Evolutionary conservation across 2,113 vertebrate species (phyloP).

Genomic region (Oryzias woworae): DNA sequence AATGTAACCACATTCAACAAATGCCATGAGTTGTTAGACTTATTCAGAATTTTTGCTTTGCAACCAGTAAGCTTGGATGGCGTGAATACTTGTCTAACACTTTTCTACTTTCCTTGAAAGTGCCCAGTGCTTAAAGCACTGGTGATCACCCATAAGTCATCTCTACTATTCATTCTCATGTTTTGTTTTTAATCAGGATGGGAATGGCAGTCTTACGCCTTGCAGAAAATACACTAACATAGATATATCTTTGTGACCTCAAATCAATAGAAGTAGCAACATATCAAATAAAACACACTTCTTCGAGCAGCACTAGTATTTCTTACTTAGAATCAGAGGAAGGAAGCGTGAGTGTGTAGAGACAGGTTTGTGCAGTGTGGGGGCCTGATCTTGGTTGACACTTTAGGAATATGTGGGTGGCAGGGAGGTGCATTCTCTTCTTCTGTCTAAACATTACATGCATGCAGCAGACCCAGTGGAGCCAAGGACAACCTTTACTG

Average conservation of each 20-base stretch:
- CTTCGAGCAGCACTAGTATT: constrained; percentile 21
- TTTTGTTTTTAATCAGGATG: constrained; percentile 45
- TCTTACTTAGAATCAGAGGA: constrained; percentile 38
- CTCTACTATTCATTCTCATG: constrained; percentile 31
- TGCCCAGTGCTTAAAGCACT: constrained; percentile 28
- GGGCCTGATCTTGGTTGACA: constrained; percentile 43
- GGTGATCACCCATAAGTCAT: constrained; percentile 57
- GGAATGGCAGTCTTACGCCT: constrained; percentile 49
- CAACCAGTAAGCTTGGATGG: too few relatives aligned
- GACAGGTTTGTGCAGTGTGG: constrained; percentile 50
- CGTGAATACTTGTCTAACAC: too few relatives aligned
- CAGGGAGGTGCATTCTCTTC: constrained; percentile 61
- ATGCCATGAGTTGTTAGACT: too few relatives aligned
- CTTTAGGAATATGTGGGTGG: constrained; percentile 34
- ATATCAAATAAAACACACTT: constrained; percentile 24
- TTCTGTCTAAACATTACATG: constrained; percentile 73
- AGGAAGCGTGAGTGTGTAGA: constrained; percentile 17
- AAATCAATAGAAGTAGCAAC: neutral
- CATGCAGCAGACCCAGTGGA: constrained; percentile 65
- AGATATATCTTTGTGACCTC: constrained; percentile 46
- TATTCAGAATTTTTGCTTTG: too few relatives aligned
- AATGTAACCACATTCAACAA: too few relatives aligned
- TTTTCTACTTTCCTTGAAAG: neutral
- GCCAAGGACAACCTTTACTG: constrained; percentile 56
- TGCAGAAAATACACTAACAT: constrained; percentile 42